These are phyloP conservation scores for Drosophila cognata DNA, from an alignment of 2,888 invertebrate species.

Conservation along the genomic window DNA sequence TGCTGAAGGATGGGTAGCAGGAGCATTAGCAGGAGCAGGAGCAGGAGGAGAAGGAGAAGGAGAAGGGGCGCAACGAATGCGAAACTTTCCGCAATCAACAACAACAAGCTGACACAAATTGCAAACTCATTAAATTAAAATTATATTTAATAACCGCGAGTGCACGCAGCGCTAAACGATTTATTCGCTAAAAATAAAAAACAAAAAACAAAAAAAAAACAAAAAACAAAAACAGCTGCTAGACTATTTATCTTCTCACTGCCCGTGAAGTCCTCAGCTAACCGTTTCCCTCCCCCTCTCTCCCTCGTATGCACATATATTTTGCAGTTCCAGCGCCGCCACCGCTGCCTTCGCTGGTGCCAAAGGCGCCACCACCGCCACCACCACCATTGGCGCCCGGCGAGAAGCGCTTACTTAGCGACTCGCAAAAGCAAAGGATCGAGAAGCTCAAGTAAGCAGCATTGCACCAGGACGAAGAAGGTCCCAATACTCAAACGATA, in stretches of 20 bases:
- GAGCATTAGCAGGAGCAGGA: neutral
- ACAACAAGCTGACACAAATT: constrained; percentile 76
- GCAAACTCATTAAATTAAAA: constrained; percentile 80
- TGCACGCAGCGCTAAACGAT: constrained; percentile 75
- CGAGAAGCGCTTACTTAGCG: constrained; percentile 87
- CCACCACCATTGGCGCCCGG: constrained; percentile 87
- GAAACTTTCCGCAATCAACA: constrained; percentile 54
- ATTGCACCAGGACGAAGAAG: neutral
- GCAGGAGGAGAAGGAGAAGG: neutral
- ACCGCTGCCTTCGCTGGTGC: constrained; percentile 83
- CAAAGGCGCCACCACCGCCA: constrained; percentile 89
- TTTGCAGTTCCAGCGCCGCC: constrained; percentile 84
- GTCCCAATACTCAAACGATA: neutral
- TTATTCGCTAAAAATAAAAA: constrained; percentile 54
- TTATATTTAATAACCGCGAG: constrained; percentile 79
- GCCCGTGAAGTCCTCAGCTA: constrained; percentile 21
- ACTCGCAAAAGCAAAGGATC: constrained; percentile 88
- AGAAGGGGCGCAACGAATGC: neutral
- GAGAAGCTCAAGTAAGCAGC: constrained; percentile 88
- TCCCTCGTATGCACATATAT: constrained; percentile 5
- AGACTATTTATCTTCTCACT: constrained; percentile 26
- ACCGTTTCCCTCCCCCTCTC: constrained; percentile 15
- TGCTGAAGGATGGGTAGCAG: too few relatives aligned
- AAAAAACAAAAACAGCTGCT: constrained; percentile 8
- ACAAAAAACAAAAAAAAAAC: constrained; percentile 12